Evolutionary conservation across 2,888 invertebrate genomes (phyloP), one percentile per base, ranked within the genome.

Genomic region (Odontothrips loti): DNA sequence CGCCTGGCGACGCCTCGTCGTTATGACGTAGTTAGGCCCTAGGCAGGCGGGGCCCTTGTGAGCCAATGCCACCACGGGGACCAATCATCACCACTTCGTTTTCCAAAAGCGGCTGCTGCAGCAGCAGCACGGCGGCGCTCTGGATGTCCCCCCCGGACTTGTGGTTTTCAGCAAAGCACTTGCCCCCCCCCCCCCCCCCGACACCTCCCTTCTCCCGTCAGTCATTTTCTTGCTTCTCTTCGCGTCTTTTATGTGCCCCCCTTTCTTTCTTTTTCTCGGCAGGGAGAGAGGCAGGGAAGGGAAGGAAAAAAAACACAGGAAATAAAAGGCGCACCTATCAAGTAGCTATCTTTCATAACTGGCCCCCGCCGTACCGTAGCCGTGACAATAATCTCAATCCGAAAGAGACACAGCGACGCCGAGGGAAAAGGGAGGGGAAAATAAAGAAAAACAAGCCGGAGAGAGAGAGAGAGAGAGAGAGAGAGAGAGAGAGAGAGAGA

Each of bases 341-440:
- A 63, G 29, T 47, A 58, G 79, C 29, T 63, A 79, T 79, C 80
- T 81, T 81, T 75, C 81, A 81, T 90, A 89, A 89, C 89, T 88
- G 87, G 87, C 86, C 86, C 86, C 86, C 86, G 85, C 86, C 86
- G 34, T 43, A 43, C 34, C 34, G 34, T 43, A 43, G 34, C 34
- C 34, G 34, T 43, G 34, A 43, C 80, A 81, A 82, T 80, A 80
- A 81, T 83, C 80, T 43, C 34, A 43, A 43, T 43, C 34, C 34
- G 6, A 43, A 43, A 43, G 34, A 43, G 34, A 43, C 34, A 43
- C 34, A 43, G 34, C 34, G 34, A 43, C 34, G 34, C 34, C 34
- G 34, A 43, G 29, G 47, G 17, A 29, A 20, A 75, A 78, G 75
- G 78, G 47, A 75, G 23, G 47, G 20, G 58, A 47, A 80, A 34